These are phyloP conservation scores for Megatriorchis doriae DNA, from an alignment of 2,113 vertebrate genomes.

Conservation along the genomic window DNA sequence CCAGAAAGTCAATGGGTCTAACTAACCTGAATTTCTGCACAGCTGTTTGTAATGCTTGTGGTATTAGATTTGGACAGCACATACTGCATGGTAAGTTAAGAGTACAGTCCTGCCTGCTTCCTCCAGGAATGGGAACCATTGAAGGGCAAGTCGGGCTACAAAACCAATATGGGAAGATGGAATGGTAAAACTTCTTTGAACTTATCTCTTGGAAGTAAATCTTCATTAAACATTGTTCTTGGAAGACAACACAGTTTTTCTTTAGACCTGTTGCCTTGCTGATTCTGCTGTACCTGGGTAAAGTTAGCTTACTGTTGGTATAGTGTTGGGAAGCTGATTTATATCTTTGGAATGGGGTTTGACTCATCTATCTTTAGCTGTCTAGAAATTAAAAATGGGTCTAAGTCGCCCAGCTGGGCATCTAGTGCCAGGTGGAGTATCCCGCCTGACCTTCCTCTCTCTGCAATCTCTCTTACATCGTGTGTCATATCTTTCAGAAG, in stretches of 20 bases:
- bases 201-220: not conserved
- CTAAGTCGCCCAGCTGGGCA: not conserved
- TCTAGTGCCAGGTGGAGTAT: not conserved
- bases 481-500: not conserved
- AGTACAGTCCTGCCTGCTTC: not conserved
- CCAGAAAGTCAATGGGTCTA: not conserved
- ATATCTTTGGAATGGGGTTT: not conserved
- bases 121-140: not conserved
- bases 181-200: not conserved
- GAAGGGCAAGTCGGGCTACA: not conserved
- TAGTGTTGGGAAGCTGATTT: not conserved
- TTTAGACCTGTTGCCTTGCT: not conserved
- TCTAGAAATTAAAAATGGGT: not conserved
- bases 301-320: not conserved
- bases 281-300: not conserved
- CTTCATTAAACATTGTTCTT: not conserved
- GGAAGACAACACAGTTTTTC: not conserved
- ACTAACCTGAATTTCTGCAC: not conserved
- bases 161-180: not conserved
- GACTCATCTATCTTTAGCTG: not conserved
- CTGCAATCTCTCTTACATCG: not conserved
- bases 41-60: not conserved
- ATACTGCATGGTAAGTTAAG: not conserved
- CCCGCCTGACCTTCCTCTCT: accelerated
- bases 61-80: not conserved